These are phyloP conservation scores for Calyptomena viridis DNA, from an alignment of 2,113 vertebrate genomes.

Conservation along the genomic window DNA sequence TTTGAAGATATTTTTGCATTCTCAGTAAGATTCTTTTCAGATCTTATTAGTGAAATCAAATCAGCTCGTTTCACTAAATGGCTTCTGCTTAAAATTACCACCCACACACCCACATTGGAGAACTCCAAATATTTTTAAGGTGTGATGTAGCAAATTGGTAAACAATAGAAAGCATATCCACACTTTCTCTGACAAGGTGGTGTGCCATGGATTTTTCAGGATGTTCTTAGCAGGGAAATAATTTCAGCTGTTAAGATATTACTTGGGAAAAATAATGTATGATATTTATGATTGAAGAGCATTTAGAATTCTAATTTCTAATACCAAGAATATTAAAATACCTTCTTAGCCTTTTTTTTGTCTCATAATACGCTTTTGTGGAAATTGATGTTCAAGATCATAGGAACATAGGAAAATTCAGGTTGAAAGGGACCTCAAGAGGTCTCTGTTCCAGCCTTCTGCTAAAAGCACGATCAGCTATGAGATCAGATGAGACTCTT, in stretches of 20 bases:
- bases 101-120: neutral
- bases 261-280: neutral
- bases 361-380: neutral
- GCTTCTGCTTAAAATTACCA: neutral
- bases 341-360: neutral
- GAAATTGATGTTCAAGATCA: neutral
- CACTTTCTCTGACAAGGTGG: neutral
- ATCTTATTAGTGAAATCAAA: neutral
- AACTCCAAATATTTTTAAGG: neutral
- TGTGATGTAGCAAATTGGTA: neutral
- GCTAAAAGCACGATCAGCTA: neutral
- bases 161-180: neutral
- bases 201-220: neutral
- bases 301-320: neutral
- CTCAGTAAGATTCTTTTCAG: neutral
- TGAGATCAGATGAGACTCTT: neutral
- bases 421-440: neutral
- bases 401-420: neutral
- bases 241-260: neutral
- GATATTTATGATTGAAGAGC: neutral
- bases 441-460: neutral
- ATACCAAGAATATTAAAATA: neutral
- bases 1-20: neutral
- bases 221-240: neutral
- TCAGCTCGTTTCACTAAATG: neutral